These are phyloP conservation scores for Accipiter virgatus DNA, from an alignment of 2,113 vertebrate species.

Conservation along the genomic window DNA sequence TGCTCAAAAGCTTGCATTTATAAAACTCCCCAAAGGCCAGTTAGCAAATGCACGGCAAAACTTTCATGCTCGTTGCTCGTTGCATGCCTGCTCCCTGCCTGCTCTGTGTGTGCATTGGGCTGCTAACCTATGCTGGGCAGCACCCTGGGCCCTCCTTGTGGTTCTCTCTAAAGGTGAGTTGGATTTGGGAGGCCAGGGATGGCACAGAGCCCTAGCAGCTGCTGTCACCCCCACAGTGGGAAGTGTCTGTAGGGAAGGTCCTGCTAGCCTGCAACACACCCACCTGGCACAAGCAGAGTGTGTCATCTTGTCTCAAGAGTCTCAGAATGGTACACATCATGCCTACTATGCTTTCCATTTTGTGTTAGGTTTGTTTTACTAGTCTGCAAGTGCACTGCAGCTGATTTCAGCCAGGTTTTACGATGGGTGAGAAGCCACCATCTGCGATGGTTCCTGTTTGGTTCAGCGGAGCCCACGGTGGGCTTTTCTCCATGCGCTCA, in stretches of 20 bases:
- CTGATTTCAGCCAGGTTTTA: not conserved
- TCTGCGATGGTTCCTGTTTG: not conserved
- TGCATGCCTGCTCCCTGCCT: not conserved
- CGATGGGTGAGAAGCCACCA: not conserved
- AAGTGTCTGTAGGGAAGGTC: accelerated
- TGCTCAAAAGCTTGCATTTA: not conserved
- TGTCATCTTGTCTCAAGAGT: not conserved
- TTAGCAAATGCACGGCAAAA: not conserved
- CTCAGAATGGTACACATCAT: not conserved
- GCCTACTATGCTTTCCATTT: not conserved
- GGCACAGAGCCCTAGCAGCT: not conserved
- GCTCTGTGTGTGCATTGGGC: accelerated
- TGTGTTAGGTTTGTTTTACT: not conserved
- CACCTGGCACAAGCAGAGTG: not conserved
- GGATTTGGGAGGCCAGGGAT: not conserved
- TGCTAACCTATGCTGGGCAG: not conserved
- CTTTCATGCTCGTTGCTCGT: accelerated
- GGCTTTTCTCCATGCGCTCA: not conserved
- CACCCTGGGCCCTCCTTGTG: accelerated
- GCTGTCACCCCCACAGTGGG: not conserved
- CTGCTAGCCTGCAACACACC: not conserved
- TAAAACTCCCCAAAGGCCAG: not conserved
- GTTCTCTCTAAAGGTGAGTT: not conserved
- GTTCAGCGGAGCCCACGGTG: not conserved
- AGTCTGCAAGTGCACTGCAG: not conserved